Conservation (phyloP, 2,888 invertebrate genomes). For the Hemistola chrysoprasaria region DNA sequence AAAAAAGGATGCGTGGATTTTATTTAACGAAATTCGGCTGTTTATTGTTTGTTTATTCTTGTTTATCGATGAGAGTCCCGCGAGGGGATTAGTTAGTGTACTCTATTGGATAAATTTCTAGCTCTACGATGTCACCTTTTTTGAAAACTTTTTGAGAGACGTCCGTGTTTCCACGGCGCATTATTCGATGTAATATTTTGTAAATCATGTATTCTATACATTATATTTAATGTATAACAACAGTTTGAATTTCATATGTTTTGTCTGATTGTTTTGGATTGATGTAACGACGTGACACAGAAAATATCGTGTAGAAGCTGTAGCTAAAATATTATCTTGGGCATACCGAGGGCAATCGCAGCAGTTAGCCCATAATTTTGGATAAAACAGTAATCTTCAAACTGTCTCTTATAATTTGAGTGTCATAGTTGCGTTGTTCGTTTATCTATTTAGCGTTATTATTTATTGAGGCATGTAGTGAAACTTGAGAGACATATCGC, state of each 20-base stretch:
- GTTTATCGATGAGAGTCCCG: slow-evolving; percentile 29
- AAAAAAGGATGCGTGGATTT: slow-evolving; percentile 20
- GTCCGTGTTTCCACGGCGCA: slow-evolving; percentile 40
- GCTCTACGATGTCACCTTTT: slow-evolving; percentile 54
- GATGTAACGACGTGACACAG: too few relatives aligned
- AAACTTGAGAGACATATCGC: slow-evolving; percentile 79
- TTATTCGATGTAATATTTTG: slow-evolving; percentile 67
- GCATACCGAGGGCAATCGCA: too few relatives aligned
- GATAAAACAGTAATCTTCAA: too few relatives aligned
- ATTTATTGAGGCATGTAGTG: slow-evolving; percentile 62
- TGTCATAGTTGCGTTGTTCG: slow-evolving; percentile 50
- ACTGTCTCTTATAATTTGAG: too few relatives aligned
- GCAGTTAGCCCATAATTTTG: too few relatives aligned
- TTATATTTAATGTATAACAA: slow-evolving; percentile 59
- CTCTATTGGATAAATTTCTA: slow-evolving; percentile 33
- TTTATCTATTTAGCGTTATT: slow-evolving; percentile 56
- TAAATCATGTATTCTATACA: slow-evolving; percentile 77
- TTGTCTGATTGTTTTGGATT: neutral
- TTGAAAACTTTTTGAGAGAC: slow-evolving; percentile 70
- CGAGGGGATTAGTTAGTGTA: slow-evolving; percentile 42
- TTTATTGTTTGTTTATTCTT: slow-evolving; percentile 27
- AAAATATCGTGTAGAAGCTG: too few relatives aligned
- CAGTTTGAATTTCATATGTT: slow-evolving; percentile 25
- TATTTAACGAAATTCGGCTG: slow-evolving; percentile 26
- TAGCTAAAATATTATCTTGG: too few relatives aligned